These are phyloP conservation scores for Ptychoptera contaminata DNA, from an alignment of 2,888 invertebrate species.

Conservation along the genomic window DNA sequence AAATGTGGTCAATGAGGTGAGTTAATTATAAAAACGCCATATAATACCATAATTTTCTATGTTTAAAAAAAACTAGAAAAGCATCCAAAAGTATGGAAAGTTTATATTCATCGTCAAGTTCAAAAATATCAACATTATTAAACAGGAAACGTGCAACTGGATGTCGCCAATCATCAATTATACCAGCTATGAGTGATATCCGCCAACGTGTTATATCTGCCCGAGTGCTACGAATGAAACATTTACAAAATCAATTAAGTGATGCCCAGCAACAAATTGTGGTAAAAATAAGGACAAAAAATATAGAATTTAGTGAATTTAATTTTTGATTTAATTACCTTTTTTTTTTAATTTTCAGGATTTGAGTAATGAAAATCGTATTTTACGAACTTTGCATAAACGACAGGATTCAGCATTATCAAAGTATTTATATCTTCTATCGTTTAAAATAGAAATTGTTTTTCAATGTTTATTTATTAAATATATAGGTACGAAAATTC, in stretches of 20 bases:
- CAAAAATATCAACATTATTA: slow-evolving; percentile 24
- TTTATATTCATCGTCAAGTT: slow-evolving; percentile 27
- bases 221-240: slow-evolving; percentile 55
- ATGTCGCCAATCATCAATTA: slow-evolving; percentile 18
- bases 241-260: slow-evolving; percentile 61
- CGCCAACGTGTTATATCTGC: slow-evolving; percentile 59
- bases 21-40: too few relatives aligned
- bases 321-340: background rate
- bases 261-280: slow-evolving; percentile 66
- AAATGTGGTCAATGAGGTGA: too few relatives aligned
- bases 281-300: too few relatives aligned
- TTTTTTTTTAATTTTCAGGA: slow-evolving; percentile 32
- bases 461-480: slow-evolving; percentile 1
- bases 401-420: slow-evolving; percentile 63
- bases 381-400: slow-evolving; percentile 59
- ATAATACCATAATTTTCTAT: too few relatives aligned
- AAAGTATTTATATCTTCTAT: slow-evolving; percentile 30
- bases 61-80: slow-evolving; percentile 13
- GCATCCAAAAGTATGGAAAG: slow-evolving; percentile 32
- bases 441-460: background rate
- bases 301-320: too few relatives aligned
- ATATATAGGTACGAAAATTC: slow-evolving; percentile 49
- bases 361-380: slow-evolving; percentile 54
- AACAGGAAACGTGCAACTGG: slow-evolving; percentile 19
- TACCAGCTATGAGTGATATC: slow-evolving; percentile 25